Evolutionary conservation across 92 coral and sea anemone species (phyloP).

Genomic region (Blastomussa wellsi): DNA sequence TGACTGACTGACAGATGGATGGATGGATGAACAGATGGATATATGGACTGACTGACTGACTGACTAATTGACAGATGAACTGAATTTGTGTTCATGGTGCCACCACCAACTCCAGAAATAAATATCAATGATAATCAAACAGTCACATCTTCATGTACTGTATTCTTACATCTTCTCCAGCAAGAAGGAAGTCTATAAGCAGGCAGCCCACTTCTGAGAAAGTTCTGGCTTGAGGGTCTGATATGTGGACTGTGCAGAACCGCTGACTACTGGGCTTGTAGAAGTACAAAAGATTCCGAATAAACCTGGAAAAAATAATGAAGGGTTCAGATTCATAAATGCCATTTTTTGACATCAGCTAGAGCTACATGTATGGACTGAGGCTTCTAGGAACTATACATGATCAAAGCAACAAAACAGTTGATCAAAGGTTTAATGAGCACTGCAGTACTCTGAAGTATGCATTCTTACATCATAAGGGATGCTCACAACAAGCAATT

Average conservation of each 20-base stretch:
- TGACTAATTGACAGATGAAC: neutral
- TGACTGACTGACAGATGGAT: neutral
- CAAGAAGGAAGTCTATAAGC: slow-evolving; percentile 87
- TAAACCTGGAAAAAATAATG: slow-evolving; percentile 64
- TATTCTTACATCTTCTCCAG: slow-evolving; percentile 75
- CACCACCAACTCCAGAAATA: neutral
- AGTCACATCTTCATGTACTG: too few relatives aligned
- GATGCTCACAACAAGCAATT: too few relatives aligned
- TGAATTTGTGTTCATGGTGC: neutral
- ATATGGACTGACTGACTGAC: neutral
- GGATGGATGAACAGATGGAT: neutral
- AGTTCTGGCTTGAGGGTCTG: slow-evolving; percentile 76
- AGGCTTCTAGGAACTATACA: neutral
- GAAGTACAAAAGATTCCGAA: slow-evolving; percentile 82
- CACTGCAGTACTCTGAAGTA: neutral
- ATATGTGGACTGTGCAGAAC: slow-evolving; percentile 79
- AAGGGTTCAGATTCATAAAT: neutral
- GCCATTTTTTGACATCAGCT: neutral
- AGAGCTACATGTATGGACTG: neutral
- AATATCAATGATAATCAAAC: neutral
- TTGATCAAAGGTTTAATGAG: neutral
- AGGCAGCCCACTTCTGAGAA: slow-evolving; percentile 86
- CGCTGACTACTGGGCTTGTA: slow-evolving; percentile 91
- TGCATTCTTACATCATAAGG: too few relatives aligned
- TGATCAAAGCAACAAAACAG: neutral